Evolutionary conservation across 2,888 invertebrate genomes (phyloP), one percentile per base, ranked within the genome.

Genomic region (Dorcus parallelipipedus): DNA sequence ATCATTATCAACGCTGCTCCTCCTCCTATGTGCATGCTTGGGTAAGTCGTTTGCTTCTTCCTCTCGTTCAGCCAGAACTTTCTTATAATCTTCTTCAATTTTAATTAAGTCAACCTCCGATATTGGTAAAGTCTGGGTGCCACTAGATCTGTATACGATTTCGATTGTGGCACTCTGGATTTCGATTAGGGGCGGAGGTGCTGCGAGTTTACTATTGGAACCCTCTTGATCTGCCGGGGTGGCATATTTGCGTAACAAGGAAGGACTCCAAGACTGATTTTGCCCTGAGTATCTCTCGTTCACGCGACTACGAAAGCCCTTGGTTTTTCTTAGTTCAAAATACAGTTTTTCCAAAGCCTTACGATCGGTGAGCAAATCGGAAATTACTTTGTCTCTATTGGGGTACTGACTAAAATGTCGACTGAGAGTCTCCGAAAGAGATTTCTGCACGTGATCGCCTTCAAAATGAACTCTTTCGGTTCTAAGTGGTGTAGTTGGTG

Each of bases 1-100:
- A 70, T 91, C 91, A 74, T 91, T 88, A 71, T 91, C 91, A 9
- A 91, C 88, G 73, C 91, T 90, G 67, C 90, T 90, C 68, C 89
- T 85, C 48, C 91, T 83, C 6, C 89, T 80, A 59, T 79, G 72
- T 6, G 75, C 81, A 14, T 43, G 47, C 23, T 51, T 53, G 57
- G 64, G 2, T 3, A 52, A 63, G 38, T 66, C 79, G 61, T 60
- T 49, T 23, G 66, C 68, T 62, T 81, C 82, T 42, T 81, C 81
- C 68, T 81, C 81, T 69, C 82, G 69, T 65, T 81, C 82, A 52
- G 74, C 73, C 49, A 76, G 60, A 6, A 66, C 59, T 61, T 81
- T 82, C 59, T 72, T 79, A 52, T 76, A 76, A 54, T 83, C 83
- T 1, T 77, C 76, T 9, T 82, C 78, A n/a, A 81, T 73, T 38